Percentiles rank a stretch among this genome's conserved stretches.
These are phyloP conservation scores for Platichthys stellatus DNA, from an alignment of 2,113 vertebrate genomes.

Conservation along the genomic window DNA sequence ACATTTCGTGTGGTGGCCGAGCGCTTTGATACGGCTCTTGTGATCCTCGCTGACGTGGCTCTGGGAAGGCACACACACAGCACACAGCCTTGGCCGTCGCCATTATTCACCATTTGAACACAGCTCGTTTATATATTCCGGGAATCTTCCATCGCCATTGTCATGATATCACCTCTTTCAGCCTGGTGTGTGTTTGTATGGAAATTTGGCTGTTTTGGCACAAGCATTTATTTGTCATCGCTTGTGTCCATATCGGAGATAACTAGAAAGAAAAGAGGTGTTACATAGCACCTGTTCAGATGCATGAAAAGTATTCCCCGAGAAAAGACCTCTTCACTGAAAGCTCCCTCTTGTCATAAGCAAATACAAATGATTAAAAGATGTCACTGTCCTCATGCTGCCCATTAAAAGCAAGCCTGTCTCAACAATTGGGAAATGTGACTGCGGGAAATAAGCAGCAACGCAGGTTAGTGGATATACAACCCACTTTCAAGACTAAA, in stretches of 20 bases:
- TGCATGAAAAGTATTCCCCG: constrained; percentile 5
- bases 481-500: constrained; percentile 78
- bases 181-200: constrained; percentile 30
- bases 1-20: constrained; percentile 78
- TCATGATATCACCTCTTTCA: constrained; percentile 49
- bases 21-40: constrained; percentile 81
- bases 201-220: constrained; percentile 39
- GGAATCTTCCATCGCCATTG: constrained; percentile 65
- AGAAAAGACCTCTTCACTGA: constrained; percentile 27
- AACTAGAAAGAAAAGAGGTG: background rate
- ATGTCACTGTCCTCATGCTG: constrained; percentile 41
- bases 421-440: constrained; percentile 62
- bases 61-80: constrained; percentile 59
- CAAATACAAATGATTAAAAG: constrained; percentile 61
- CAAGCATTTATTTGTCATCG: constrained; percentile 26
- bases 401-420: constrained; percentile 56
- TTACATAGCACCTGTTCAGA: background rate
- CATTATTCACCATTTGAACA: constrained; percentile 73
- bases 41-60: constrained; percentile 77
- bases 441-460: constrained; percentile 62
- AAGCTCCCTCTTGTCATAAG: constrained; percentile 37
- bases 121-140: constrained; percentile 59
- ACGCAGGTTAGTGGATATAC: constrained; percentile 71
- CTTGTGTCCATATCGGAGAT: constrained; percentile 32
- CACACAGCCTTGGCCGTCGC: constrained; percentile 61